Percentiles rank a stretch among this genome's conserved stretches.
Conservation (phyloP, 2,113 vertebrate species). For the Melanotaenia duboulayi region DNA sequence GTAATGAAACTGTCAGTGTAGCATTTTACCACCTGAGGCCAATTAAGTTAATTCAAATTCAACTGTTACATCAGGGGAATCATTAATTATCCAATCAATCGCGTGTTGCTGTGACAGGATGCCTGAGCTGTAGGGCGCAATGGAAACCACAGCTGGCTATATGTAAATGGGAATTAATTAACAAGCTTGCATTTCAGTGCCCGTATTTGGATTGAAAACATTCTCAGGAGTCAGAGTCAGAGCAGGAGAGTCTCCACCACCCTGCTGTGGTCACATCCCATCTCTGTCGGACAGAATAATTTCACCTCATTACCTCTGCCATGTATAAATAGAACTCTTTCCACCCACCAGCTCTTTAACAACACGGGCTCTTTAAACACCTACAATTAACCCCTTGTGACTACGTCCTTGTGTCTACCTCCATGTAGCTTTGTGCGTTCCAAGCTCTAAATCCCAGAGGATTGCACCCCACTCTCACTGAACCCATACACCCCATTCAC, state of each 20-base stretch:
- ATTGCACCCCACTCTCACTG: conserved; percentile 50
- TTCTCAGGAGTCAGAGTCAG: conserved; percentile 82
- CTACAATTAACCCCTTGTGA: conserved; percentile 85
- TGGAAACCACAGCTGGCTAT: conserved; percentile 85
- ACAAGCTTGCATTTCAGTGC: conserved; percentile 85
- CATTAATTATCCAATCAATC: conserved; percentile 90
- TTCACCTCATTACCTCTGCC: conserved; percentile 95
- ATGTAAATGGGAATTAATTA: conserved; percentile 96
- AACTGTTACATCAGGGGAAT: conserved; percentile 82
- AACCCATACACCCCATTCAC: conserved; percentile 60
- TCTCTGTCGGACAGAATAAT: conserved; percentile 89
- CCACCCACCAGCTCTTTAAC: conserved; percentile 87
- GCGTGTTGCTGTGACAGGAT: conserved; percentile 79
- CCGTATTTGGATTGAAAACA: conserved; percentile 93
- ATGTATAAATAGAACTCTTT: conserved; percentile 92
- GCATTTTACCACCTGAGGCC: conserved; percentile 63
- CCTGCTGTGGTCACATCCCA: conserved; percentile 85
- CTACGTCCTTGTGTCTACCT: conserved; percentile 75
- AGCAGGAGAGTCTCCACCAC: conserved; percentile 85
- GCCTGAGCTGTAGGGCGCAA: conserved; percentile 71
- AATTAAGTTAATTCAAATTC: conserved; percentile 83
- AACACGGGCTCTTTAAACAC: conserved; percentile 84
- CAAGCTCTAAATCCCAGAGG: conserved; percentile 42
- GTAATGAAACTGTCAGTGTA: conserved; percentile 58
- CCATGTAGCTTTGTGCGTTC: conserved; percentile 55